Percentiles rank a stretch among this genome's conserved stretches.
These are phyloP conservation scores for Chloroceryle amazona DNA, from an alignment of 2,797 vertebrate genomes.

Conservation along the genomic window DNA sequence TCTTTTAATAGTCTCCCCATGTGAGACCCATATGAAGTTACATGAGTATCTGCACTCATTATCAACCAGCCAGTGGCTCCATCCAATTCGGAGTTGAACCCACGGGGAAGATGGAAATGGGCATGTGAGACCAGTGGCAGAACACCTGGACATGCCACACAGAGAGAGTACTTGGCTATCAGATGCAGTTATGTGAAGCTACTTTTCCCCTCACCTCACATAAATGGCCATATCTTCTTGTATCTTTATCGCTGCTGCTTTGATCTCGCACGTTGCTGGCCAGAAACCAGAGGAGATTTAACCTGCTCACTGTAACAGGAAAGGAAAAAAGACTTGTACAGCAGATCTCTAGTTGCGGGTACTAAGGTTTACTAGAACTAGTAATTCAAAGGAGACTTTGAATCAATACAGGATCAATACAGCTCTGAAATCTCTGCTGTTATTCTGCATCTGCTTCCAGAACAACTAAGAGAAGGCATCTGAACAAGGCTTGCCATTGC, in stretches of 20 bases:
- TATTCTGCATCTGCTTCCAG: not conserved
- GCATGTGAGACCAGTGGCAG: not conserved
- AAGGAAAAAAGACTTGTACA: not conserved
- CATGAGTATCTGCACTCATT: not conserved
- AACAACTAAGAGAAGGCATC: not conserved
- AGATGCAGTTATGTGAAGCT: not conserved
- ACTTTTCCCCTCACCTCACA: not conserved
- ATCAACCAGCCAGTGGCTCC: not conserved
- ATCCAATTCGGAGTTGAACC: fast-evolving
- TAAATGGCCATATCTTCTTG: fast-evolving
- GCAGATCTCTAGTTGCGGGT: not conserved
- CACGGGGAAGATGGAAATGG: fast-evolving
- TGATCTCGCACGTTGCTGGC: not conserved
- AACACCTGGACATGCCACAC: not conserved
- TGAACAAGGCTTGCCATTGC: fast-evolving
- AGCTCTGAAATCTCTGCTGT: not conserved
- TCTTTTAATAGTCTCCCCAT: not conserved
- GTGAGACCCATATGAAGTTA: not conserved
- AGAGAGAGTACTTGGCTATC: not conserved
- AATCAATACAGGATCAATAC: fast-evolving
- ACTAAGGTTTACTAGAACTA: not conserved
- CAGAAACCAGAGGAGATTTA: not conserved
- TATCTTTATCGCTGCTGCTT: not conserved
- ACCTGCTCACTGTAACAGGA: not conserved
- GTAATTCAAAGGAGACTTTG: not conserved